Evolutionary conservation across 2,113 vertebrate species (phyloP), one percentile per base, ranked within the genome.

Genomic region (Calidris pygmaea): DNA sequence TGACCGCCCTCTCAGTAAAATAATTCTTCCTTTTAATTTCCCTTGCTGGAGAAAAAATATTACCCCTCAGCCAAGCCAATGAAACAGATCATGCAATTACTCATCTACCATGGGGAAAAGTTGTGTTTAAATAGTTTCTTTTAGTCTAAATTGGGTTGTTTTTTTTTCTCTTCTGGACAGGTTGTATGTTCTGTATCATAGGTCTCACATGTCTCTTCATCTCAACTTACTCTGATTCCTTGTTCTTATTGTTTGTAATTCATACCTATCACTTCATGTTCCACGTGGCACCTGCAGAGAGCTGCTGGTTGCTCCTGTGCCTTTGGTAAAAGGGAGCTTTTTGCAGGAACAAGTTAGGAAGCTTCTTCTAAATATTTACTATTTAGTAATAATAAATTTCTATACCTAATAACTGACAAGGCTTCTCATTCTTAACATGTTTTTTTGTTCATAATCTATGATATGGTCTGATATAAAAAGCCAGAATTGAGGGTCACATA

Each of bases 141-240:
- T 77, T 30, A 34, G 9, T 37, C 30, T 71, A 39, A 53, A 53
- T 2, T 22, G 68, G 47, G 12, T 3, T 52, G 26, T 26, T 52
- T 22, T 22, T 24, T 52, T 9, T 63, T 12, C 13, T 76, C 2
- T 59, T 45, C 4, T 53, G 24, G 12, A 2, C 13, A 5, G 37
- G 15, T 71, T 60, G 0, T 34, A 3, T 41, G 4, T 14, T 62
- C 27, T 70, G 5, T n/a, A 34, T 50, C 18, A 48, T 19, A 81
- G 5, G 19, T 43, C 52, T 65, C 2, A 1, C 6, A 10, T 7
- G 3, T 53, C 7, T 92, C 9, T 7, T 47, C 5, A 26, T 58
- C 45, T 66, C 20, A 78, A 11, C 0, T 0, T 47, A 12, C 10
- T 86, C 32, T 23, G 10, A 18, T 35, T 12, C 19, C 45, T 73